These are phyloP conservation scores for Rhabdophis nuchalis DNA, from an alignment of 2,797 vertebrate species.

Conservation along the genomic window DNA sequence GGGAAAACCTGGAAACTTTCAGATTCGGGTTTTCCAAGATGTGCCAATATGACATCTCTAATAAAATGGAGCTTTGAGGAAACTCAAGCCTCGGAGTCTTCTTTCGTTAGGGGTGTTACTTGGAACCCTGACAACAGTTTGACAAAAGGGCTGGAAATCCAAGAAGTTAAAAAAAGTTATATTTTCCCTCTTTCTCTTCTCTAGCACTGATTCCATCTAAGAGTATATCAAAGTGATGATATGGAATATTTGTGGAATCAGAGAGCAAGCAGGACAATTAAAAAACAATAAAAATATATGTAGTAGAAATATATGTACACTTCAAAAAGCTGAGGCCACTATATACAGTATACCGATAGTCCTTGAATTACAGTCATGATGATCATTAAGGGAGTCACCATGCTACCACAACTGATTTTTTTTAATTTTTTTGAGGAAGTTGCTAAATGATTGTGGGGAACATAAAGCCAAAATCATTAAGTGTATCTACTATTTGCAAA, in stretches of 20 bases:
- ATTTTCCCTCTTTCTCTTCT: not conserved
- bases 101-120: too few relatives aligned
- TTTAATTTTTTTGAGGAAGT: not conserved
- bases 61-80: too few relatives aligned
- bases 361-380: not conserved
- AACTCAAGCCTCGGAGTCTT: too few relatives aligned
- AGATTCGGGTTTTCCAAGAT: too few relatives aligned
- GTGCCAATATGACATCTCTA: too few relatives aligned
- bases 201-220: not conserved
- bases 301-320: not conserved
- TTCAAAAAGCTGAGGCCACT: not conserved
- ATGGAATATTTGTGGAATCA: not conserved
- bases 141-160: not conserved
- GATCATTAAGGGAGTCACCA: not conserved
- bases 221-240: not conserved
- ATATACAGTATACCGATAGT: not conserved
- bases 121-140: not conserved
- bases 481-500: not conserved
- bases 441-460: not conserved
- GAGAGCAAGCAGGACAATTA: not conserved
- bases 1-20: too few relatives aligned
- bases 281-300: not conserved
- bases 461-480: not conserved
- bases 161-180: not conserved
- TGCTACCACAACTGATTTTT: not conserved